Evolutionary conservation across 2,888 invertebrate genomes (phyloP), one percentile per base, ranked within the genome.

Genomic region (Hesperia comma): DNA sequence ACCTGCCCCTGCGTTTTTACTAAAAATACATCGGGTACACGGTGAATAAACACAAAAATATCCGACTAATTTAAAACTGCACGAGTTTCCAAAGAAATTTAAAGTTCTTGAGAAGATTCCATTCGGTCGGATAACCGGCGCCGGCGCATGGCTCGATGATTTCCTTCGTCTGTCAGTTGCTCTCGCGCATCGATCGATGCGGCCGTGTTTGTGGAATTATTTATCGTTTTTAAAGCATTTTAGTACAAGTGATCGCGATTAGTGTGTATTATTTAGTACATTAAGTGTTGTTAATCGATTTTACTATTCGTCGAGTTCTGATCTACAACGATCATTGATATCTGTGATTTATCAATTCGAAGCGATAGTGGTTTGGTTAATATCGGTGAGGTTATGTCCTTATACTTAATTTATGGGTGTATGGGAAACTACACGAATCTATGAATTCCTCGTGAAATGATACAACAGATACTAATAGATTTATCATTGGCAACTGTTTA

Each of bases 11-110:
- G 79, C 79, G 79, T 85, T 85, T 86, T 85, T 82, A 86, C 90
- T 90, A 91, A 88, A 92, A 92, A 90, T 91, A 92, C 86, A 84
- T 83, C 80, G 79, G 81, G 81, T 86, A 82, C 83, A 88, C 85
- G 86, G 83, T 85, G 88, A 83, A 90, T 88, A 91, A 90, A 91
- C 88, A 90, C 74, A 72, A 56, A 19, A 32, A 12, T 71, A 82
- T 6, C 71, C 79, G 26, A 61, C 74, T 68, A 67, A 71, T 70
- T 81, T 64, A 54, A 75, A 75, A 74, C 32, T 33, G 33, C 40
- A 26, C 51, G 62, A 32, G 33, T 54, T 15, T 67, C n/a, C 15
- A 46, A 60, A 17, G 51, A 6, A 61, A 33, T 68, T 61, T 70
- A 49, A 70, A 64, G 67, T 68, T 72, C 64, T 8, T 10, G 12